These are phyloP conservation scores for Drosophila emarginata DNA, from an alignment of 2,888 invertebrate species.

Conservation along the genomic window DNA sequence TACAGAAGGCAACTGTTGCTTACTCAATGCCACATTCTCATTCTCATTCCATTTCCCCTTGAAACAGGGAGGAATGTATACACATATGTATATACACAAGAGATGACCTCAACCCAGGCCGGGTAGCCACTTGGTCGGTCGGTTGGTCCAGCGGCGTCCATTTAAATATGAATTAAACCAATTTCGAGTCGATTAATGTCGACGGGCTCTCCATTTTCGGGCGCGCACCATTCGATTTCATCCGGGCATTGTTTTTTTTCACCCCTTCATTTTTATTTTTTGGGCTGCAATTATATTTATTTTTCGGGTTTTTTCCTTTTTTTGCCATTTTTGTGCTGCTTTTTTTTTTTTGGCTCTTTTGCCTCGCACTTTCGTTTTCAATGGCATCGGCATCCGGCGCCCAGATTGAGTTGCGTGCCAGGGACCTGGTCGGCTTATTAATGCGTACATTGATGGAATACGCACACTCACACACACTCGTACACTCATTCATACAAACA, in stretches of 20 bases:
- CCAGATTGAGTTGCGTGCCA: constrained; percentile 45
- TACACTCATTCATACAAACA: neutral
- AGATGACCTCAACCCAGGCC: neutral
- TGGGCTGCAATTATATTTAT: constrained; percentile 68
- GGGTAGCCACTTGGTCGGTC: constrained; percentile 44
- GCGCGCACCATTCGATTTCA: constrained; percentile 31
- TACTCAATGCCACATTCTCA: neutral
- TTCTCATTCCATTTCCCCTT: neutral
- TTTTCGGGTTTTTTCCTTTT: constrained; percentile 48
- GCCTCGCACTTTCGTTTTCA: constrained; percentile 61
- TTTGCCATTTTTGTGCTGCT: neutral
- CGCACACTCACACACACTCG: constrained; percentile 54
- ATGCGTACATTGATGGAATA: constrained; percentile 78
- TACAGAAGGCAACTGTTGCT: constrained; percentile 61
- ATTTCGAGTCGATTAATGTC: constrained; percentile 79
- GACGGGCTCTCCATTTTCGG: constrained; percentile 51
- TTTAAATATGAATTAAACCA: constrained; percentile 80
- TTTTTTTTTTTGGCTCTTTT: constrained; percentile 27
- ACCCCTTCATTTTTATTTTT: constrained; percentile 28
- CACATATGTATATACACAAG: neutral
- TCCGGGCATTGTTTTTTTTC: constrained; percentile 14
- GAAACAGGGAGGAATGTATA: neutral
- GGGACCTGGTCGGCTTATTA: constrained; percentile 67
- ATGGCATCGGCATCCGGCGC: constrained; percentile 52
- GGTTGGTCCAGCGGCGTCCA: constrained; percentile 48